phyloP scores from a whole-genome alignment of 2,888 invertebrate genomes.

The Pollenia labialis region DNA sequence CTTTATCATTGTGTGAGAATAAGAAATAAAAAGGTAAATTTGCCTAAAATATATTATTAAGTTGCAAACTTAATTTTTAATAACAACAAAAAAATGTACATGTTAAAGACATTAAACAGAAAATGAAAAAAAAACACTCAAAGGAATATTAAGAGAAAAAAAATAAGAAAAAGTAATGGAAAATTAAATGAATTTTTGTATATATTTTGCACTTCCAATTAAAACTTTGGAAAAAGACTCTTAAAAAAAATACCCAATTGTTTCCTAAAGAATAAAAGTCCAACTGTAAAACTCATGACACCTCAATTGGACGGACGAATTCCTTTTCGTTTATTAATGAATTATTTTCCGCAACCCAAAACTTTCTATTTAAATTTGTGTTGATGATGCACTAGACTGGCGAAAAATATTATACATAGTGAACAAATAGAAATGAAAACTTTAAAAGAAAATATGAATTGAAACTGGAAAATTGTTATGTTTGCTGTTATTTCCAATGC shows the following conservation, averaged over 20 bases:
- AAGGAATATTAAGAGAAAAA: not conserved
- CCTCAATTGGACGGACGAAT: too few species aligned
- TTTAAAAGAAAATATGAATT: slow-evolving; percentile 20
- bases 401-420: not conserved
- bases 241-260: not conserved
- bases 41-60: slow-evolving; percentile 58
- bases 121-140: slow-evolving; percentile 10
- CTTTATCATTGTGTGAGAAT: slow-evolving; percentile 14
- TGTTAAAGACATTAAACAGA: slow-evolving; percentile 29
- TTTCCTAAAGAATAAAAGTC: too few species aligned
- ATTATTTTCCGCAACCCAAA: too few species aligned
- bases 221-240: slow-evolving; percentile 1
- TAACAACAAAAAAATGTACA: slow-evolving; percentile 26
- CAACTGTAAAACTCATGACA: too few species aligned
- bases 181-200: not conserved
- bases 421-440: not conserved
- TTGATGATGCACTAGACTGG: too few species aligned
- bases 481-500: slow-evolving; percentile 53
- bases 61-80: slow-evolving; percentile 47
- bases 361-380: too few species aligned
- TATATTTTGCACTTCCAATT: slow-evolving; percentile 18
- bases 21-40: slow-evolving; percentile 37
- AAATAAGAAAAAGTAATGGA: slow-evolving; percentile 29
- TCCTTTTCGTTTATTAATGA: too few species aligned
- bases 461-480: slow-evolving; percentile 65